Evolutionary conservation across 2,113 vertebrate species (phyloP), one percentile per base, ranked within the genome.

Genomic region (Xiphias gladius): DNA sequence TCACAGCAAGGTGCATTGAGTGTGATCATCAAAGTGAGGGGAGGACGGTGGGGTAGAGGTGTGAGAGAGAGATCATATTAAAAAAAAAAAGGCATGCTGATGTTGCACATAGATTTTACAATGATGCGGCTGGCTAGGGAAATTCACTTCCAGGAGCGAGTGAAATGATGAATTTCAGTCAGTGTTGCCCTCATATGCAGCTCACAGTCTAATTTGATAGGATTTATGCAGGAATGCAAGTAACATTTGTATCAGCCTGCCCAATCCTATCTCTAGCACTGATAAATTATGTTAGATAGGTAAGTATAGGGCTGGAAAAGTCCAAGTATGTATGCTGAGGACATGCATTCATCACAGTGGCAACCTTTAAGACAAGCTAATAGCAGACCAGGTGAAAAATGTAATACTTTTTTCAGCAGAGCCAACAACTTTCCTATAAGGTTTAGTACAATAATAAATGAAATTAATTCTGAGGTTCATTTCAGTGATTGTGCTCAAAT

Each of bases 31-130:
- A 48, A 26, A 65, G 14, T n/a, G 19, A 59, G 71, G 11, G 28
- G 41, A 32, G 35, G 28, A 26, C 2, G 32, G n/a, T 24, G 17
- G 3, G 19, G 14, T 6, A 13, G 22, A 4, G 48, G 41, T 43
- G 41, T 13, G 41, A 13, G 9, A 79, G 41, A 73, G 50, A 61
- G 13, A 54, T 59, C 8, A 52, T 66, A 48, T 66, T 4, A 35
- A 35, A 35, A 35, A 35, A 52, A 22, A 26, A 84, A 54, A 87
- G 52, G 74, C 26, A 8, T 79, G 66, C 73, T 72, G 78, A 86
- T 58, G 82, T 41, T 78, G 58, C 62, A 78, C 63, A 73, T 72
- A 65, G 65, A 57, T 67, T 64, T 73, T 73, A 75, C 75, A 80
- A 69, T 57, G 67, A 80, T 81, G 61, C 10, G 2, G 77, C 55